These are phyloP conservation scores for Gari tellinella DNA, from an alignment of 2,888 invertebrate genomes.

Conservation along the genomic window DNA sequence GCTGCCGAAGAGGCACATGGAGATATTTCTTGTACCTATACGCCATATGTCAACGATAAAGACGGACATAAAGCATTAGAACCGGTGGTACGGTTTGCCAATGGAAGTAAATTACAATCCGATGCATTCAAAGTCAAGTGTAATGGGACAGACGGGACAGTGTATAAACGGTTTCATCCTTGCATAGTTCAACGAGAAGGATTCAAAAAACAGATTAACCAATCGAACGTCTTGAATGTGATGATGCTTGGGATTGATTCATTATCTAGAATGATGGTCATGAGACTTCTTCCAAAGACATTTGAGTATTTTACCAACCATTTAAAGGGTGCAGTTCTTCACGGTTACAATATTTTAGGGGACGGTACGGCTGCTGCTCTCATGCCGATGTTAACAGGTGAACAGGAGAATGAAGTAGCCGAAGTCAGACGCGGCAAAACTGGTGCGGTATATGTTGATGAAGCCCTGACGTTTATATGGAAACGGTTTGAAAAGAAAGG, in stretches of 20 bases:
- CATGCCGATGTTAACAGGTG: constrained; percentile 94
- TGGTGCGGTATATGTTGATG: constrained; percentile 88
- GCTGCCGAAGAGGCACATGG: constrained; percentile 85
- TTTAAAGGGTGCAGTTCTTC: constrained; percentile 86
- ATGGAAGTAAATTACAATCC: constrained; percentile 68
- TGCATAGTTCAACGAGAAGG: constrained; percentile 84
- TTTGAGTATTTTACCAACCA: constrained; percentile 74
- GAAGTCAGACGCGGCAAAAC: constrained; percentile 90
- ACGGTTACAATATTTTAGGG: constrained; percentile 86
- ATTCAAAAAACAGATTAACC: background rate
- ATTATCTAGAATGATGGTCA: constrained; percentile 90
- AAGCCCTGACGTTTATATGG: constrained; percentile 91
- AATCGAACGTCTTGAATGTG: constrained; percentile 87
- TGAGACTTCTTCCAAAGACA: constrained; percentile 79
- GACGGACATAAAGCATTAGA: constrained; percentile 65
- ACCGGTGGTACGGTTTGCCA: constrained; percentile 64
- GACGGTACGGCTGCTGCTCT: constrained; percentile 87
- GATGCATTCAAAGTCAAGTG: constrained; percentile 82
- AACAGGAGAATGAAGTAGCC: constrained; percentile 92
- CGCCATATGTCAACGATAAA: constrained; percentile 81
- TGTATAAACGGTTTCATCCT: constrained; percentile 89
- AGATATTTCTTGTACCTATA: constrained; percentile 87
- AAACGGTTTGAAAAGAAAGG: constrained; percentile 88
- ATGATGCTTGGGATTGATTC: constrained; percentile 96
- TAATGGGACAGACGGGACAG: constrained; percentile 75